These are phyloP conservation scores for Motacilla alba DNA, from an alignment of 2,113 vertebrate species.

Conservation along the genomic window DNA sequence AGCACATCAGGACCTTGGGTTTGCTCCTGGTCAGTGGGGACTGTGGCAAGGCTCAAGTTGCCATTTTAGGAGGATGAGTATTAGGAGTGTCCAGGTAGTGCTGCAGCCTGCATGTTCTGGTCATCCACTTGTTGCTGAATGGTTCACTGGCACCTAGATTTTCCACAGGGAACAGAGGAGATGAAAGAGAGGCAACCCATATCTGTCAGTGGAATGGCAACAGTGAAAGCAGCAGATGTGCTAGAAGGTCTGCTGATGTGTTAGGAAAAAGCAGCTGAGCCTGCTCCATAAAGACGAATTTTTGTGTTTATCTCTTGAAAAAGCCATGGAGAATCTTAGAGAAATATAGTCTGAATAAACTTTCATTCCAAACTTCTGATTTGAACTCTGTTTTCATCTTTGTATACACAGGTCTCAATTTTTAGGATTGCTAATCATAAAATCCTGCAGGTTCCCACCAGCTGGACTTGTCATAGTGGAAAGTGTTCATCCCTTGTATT, in stretches of 20 bases:
- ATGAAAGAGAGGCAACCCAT: accelerated
- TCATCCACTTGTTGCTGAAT: background rate
- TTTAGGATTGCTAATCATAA: background rate
- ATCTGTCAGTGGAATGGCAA: background rate
- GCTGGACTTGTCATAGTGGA: background rate
- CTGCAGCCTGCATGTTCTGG: background rate
- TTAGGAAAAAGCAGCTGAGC: background rate
- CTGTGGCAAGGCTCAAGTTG: background rate
- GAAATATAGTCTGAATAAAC: background rate
- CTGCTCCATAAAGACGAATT: background rate
- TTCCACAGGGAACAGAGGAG: background rate
- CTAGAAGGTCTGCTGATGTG: background rate
- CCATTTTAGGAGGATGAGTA: background rate
- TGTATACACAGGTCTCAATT: background rate
- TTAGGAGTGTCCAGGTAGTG: background rate
- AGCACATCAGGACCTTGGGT: background rate
- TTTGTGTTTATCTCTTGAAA: background rate
- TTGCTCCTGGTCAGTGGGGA: background rate
- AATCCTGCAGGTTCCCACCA: background rate
- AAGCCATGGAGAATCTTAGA: background rate
- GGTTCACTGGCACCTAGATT: background rate
- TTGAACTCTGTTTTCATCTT: background rate
- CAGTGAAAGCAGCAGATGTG: background rate
- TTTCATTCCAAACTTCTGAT: background rate
- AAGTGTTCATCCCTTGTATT: background rate